phyloP scores from a whole-genome alignment of 2,113 vertebrate genomes.

The Tauraco erythrolophus region DNA sequence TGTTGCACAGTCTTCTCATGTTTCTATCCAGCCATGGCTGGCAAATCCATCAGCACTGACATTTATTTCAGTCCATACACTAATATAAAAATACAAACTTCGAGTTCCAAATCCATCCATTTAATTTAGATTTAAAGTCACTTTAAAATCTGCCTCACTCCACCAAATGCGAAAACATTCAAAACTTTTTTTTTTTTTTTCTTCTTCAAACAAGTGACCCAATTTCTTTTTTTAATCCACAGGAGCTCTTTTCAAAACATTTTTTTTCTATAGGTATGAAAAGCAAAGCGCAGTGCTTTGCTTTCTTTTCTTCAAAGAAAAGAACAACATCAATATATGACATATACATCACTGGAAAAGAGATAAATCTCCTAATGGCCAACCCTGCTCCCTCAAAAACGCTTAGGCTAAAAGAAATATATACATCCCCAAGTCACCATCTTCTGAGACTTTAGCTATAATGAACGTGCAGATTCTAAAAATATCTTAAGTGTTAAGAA shows the following conservation, averaged over 20 bases:
- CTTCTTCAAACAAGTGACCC: not conserved
- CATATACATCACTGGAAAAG: not conserved
- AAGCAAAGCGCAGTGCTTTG: not conserved
- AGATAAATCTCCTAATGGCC: not conserved
- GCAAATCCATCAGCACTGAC: not conserved
- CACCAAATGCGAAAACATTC: not conserved
- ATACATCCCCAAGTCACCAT: not conserved
- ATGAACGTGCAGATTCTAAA: not conserved
- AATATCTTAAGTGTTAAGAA: not conserved
- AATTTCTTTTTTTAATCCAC: not conserved
- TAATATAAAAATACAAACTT: not conserved
- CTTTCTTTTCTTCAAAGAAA: no score
- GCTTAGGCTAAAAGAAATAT: not conserved
- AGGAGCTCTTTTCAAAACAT: not conserved
- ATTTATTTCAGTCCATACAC: not conserved
- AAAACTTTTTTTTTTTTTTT: not conserved
- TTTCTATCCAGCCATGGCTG: not conserved
- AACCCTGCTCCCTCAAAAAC: not conserved
- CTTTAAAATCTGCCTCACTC: not conserved
- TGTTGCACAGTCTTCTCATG: not conserved
- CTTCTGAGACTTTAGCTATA: not conserved
- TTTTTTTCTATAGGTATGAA: not conserved
- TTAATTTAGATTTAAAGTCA: not conserved
- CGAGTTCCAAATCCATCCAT: not conserved
- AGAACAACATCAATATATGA: not conserved